These are phyloP conservation scores for Lasioglossum baleicum DNA, from an alignment of 1,140 invertebrate species.

Conservation along the genomic window DNA sequence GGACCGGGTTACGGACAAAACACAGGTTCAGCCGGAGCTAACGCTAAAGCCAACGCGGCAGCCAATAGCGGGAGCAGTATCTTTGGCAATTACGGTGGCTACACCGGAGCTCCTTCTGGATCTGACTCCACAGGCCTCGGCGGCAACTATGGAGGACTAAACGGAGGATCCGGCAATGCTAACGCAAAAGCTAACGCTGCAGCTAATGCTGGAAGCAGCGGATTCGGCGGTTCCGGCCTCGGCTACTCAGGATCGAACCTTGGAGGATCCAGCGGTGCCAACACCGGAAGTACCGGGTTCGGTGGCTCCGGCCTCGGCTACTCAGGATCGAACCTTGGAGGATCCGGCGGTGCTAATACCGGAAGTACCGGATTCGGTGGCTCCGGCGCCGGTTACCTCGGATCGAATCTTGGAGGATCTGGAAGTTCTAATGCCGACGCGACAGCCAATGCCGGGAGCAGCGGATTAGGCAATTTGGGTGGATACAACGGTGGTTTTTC, in stretches of 20 bases:
- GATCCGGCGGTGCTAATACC: conserved; percentile 14
- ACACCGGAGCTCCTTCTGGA: no score
- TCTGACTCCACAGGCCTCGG: no score
- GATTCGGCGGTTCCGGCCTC: conserved; percentile 6
- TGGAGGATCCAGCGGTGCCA: neutral
- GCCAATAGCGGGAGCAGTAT: conserved; percentile 43
- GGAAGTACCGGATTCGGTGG: neutral
- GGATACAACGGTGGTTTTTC: neutral
- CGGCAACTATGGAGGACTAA: neutral
- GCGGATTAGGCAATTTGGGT: conserved; percentile 23
- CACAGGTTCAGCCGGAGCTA: conserved; percentile 27
- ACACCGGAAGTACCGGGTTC: conserved; percentile 22
- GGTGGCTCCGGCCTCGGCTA: neutral
- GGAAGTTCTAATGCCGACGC: neutral
- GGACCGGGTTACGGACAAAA: conserved; percentile 10
- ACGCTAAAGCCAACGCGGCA: conserved; percentile 38
- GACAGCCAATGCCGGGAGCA: conserved; percentile 18
- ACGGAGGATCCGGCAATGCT: conserved; percentile 25
- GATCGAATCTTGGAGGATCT: neutral
- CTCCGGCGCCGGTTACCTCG: neutral
- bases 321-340: neutral
- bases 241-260: neutral
- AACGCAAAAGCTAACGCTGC: conserved; percentile 35
- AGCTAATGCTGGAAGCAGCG: conserved; percentile 45
- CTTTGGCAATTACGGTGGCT: neutral